These are phyloP conservation scores for Onychorhynchus coronatus DNA, from an alignment of 2,113 vertebrate genomes.

Conservation along the genomic window DNA sequence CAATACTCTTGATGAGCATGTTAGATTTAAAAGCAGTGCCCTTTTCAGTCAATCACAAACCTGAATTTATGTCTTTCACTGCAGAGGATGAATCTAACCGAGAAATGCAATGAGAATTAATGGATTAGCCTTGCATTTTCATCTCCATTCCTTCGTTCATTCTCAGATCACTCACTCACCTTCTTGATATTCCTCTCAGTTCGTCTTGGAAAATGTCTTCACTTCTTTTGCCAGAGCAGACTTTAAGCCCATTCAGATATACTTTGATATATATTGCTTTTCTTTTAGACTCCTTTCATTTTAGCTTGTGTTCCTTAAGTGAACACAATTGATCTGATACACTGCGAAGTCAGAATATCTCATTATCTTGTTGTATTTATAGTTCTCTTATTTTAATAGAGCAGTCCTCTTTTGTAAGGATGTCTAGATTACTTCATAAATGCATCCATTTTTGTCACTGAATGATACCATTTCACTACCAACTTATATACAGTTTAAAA, in stretches of 20 bases:
- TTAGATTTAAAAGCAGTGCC: conserved; percentile 7
- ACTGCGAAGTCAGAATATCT: background rate
- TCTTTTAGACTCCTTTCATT: background rate
- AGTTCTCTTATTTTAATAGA: background rate
- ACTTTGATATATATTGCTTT: background rate
- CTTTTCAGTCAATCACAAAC: conserved; percentile 13
- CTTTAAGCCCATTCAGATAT: background rate
- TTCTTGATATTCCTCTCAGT: background rate
- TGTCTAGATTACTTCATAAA: background rate
- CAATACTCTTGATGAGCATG: background rate
- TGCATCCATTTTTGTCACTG: background rate
- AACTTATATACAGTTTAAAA: background rate
- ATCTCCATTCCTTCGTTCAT: background rate
- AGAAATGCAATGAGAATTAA: background rate
- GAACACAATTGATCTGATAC: background rate
- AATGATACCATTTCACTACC: background rate
- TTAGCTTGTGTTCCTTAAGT: background rate
- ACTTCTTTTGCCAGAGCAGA: conserved; percentile 3
- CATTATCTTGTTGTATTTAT: background rate
- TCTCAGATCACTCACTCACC: background rate
- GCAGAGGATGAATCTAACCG: background rate
- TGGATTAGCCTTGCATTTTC: conserved; percentile 10
- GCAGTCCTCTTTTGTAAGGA: background rate
- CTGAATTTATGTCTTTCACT: conserved; percentile 4
- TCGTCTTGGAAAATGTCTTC: conserved; percentile 10